A percentile compares a stretch with the other conserved stretches of the same genome.
Conservation (phyloP, 2,888 invertebrate species). For the Lampropteryx suffumata region DNA sequence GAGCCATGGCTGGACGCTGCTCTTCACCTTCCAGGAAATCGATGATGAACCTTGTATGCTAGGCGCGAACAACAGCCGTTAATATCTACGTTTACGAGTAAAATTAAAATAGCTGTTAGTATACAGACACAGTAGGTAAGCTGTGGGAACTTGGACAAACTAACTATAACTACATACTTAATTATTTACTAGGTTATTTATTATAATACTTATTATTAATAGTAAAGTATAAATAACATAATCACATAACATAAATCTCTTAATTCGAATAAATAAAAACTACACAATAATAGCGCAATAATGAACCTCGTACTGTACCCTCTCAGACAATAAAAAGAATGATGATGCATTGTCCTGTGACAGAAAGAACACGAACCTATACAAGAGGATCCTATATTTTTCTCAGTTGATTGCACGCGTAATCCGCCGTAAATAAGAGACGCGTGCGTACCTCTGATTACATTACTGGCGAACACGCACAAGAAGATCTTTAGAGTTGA, state of each 20-base stretch:
- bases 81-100: background rate
- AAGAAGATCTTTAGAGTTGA: slow-evolving; percentile 50
- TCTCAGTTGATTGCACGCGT: slow-evolving; percentile 68
- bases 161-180: too few species aligned
- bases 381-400: slow-evolving; percentile 48
- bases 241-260: slow-evolving; percentile 4
- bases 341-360: slow-evolving; percentile 52
- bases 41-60: slow-evolving; percentile 53
- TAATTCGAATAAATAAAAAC: slow-evolving; percentile 14
- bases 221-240: too few species aligned
- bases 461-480: slow-evolving; percentile 59
- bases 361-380: slow-evolving; percentile 35
- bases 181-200: too few species aligned
- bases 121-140: background rate
- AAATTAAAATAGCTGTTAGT: slow-evolving; percentile 11
- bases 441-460: slow-evolving; percentile 70
- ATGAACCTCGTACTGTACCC: slow-evolving; percentile 14
- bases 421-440: slow-evolving; percentile 79
- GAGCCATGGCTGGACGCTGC: slow-evolving; percentile 66
- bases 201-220: too few species aligned
- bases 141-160: too few species aligned
- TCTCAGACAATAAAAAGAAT: slow-evolving; percentile 40
- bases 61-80: slow-evolving; percentile 41
- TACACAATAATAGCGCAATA: slow-evolving; percentile 28
- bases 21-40: slow-evolving; percentile 52